Conservation (phyloP, 2,888 invertebrate genomes). For the Scelioninae gen. 2 region DNA sequence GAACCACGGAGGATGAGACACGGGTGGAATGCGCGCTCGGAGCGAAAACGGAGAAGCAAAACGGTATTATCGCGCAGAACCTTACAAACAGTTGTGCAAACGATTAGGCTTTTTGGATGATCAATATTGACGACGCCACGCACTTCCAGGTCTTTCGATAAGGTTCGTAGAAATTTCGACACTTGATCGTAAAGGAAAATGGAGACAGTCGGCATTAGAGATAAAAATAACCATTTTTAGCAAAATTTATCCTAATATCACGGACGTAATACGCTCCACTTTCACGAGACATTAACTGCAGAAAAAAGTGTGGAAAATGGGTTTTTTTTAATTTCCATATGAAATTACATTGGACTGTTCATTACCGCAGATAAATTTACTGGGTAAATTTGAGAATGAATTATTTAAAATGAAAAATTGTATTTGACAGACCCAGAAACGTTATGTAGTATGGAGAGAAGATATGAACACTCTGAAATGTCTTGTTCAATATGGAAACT, state of each 20-base stretch:
- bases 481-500: too few species aligned
- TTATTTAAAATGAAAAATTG: too few species aligned
- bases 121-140: constrained; percentile 49
- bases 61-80: constrained; percentile 62
- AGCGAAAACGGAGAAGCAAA: constrained; percentile 56
- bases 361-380: too few species aligned
- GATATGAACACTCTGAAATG: too few species aligned
- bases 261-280: too few species aligned
- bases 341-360: too few species aligned
- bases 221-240: neutral
- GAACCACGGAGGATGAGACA: constrained; percentile 46
- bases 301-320: too few species aligned
- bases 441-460: too few species aligned
- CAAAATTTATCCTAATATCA: neutral
- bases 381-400: too few species aligned
- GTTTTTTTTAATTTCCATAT: too few species aligned
- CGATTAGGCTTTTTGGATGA: constrained; percentile 60
- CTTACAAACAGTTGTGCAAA: constrained; percentile 61
- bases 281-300: too few species aligned
- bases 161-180: constrained; percentile 26
- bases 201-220: neutral
- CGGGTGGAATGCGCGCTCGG: constrained; percentile 56
- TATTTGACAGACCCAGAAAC: too few species aligned
- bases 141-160: constrained; percentile 12
- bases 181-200: constrained; percentile 16